These are phyloP conservation scores for Nebria ingens DNA, from an alignment of 1,140 invertebrate species.

Conservation along the genomic window DNA sequence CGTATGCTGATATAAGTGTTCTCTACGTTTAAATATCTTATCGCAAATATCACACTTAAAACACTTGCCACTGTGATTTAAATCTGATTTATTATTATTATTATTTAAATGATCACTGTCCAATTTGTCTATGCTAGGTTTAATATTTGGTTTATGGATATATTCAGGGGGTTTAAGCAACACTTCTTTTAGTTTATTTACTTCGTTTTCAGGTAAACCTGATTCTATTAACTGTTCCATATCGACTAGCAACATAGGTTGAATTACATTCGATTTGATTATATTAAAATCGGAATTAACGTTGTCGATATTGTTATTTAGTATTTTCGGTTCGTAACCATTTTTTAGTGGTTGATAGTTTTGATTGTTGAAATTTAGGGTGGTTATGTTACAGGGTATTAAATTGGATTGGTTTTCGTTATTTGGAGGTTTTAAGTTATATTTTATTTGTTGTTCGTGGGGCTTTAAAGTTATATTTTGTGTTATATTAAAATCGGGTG, in stretches of 20 bases:
- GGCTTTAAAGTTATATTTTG: slow-evolving; percentile 3
- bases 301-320: not conserved
- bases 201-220: not conserved
- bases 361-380: not conserved
- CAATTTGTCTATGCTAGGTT: not conserved
- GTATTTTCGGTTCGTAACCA: not conserved
- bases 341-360: not conserved
- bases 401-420: not conserved
- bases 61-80: slow-evolving; percentile 21
- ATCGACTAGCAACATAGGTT: not conserved
- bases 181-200: slow-evolving; percentile 2
- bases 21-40: slow-evolving; percentile 48
- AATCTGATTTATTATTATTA: not conserved
- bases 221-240: slow-evolving; percentile 2
- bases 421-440: not conserved
- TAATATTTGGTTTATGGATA: not conserved
- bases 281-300: not conserved
- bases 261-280: slow-evolving; percentile 1
- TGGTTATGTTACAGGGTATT: not conserved
- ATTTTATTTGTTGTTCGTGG: not conserved
- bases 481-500: not conserved
- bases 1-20: slow-evolving; percentile 47
- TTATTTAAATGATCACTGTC: not conserved
- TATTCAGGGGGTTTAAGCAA: not conserved
- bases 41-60: slow-evolving; percentile 45